Conservation (phyloP, 1,140 invertebrate species). For the Drosophila dunni region DNA sequence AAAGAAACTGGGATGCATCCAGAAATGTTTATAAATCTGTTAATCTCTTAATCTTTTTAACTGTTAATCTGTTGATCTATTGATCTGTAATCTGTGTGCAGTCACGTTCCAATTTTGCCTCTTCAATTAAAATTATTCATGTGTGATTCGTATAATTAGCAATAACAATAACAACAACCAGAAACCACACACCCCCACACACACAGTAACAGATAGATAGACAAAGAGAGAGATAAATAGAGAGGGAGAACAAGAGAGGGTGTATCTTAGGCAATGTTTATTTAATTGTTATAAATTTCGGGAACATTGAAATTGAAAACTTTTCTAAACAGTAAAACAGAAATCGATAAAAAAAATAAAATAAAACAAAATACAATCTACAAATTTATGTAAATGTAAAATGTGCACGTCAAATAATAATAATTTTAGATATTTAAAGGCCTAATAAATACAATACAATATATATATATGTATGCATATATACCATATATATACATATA, state of each 20-base stretch:
- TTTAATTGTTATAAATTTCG: constrained; percentile 76
- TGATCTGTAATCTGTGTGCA: constrained; percentile 28
- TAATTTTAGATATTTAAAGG: constrained; percentile 81
- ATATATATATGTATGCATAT: constrained; percentile 20
- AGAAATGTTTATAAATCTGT: constrained; percentile 39
- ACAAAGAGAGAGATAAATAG: background rate
- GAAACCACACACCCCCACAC: constrained; percentile 20
- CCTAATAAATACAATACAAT: constrained; percentile 77
- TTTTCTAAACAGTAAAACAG: constrained; percentile 65
- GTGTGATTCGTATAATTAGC: constrained; percentile 46
- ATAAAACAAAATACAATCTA: constrained; percentile 19
- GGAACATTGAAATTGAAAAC: constrained; percentile 72
- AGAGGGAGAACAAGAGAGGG: constrained; percentile 26
- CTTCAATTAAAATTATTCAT: constrained; percentile 14
- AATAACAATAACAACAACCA: constrained; percentile 34
- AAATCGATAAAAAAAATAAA: constrained; percentile 28
- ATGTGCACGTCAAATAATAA: constrained; percentile 82
- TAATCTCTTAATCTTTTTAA: constrained; percentile 6
- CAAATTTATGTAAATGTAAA: constrained; percentile 81
- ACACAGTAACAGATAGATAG: constrained; percentile 27
- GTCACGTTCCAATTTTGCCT: constrained; percentile 22
- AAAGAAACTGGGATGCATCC: constrained; percentile 39
- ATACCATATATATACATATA: constrained; percentile 1
- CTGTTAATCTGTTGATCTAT: constrained; percentile 12
- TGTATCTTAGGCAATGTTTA: constrained; percentile 67